A percentile compares a stretch with the other conserved stretches of the same genome.
These are phyloP conservation scores for Drosophila arizonae DNA, from an alignment of 1,140 invertebrate genomes.

Conservation along the genomic window DNA sequence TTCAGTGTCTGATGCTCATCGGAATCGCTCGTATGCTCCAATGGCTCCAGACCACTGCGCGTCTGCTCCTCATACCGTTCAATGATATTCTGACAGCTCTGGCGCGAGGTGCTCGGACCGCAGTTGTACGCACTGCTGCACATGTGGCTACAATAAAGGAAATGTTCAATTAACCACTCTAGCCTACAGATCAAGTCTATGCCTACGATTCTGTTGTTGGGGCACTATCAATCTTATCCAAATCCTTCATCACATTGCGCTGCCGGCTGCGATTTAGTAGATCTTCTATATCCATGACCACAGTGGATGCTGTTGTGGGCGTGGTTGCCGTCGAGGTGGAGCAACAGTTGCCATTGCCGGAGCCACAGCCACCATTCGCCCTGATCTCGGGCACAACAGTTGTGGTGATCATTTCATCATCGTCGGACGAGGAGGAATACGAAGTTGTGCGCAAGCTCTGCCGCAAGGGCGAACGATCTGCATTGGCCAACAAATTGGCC, in stretches of 20 bases:
- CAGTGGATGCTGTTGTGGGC: constrained; percentile 79
- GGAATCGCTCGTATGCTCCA: constrained; percentile 84
- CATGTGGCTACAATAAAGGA: constrained; percentile 60
- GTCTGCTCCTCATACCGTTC: constrained; percentile 84
- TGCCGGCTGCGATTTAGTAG: constrained; percentile 83
- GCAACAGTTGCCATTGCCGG: constrained; percentile 67
- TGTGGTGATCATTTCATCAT: constrained; percentile 82
- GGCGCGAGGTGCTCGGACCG: constrained; percentile 82
- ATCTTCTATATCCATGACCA: constrained; percentile 89
- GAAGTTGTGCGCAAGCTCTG: constrained; percentile 68
- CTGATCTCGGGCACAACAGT: constrained; percentile 41
- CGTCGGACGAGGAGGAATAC: constrained; percentile 76
- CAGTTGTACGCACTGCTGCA: constrained; percentile 84
- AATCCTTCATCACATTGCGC: constrained; percentile 39
- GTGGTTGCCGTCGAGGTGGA: constrained; percentile 53
- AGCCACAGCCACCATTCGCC: constrained; percentile 63
- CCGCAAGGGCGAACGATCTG: constrained; percentile 54
- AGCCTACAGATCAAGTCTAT: not conserved
- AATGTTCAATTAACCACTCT: not conserved
- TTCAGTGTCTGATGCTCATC: constrained; percentile 89
- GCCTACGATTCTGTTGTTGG: constrained; percentile 57
- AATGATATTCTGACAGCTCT: constrained; percentile 84
- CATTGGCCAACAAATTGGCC: constrained; percentile 68
- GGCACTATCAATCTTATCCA: constrained; percentile 59
- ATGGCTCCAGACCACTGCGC: constrained; percentile 83